Base-by-base conservation (phyloP, 2,797 vertebrate species). In the Gymnopithys bicolor region DNA sequence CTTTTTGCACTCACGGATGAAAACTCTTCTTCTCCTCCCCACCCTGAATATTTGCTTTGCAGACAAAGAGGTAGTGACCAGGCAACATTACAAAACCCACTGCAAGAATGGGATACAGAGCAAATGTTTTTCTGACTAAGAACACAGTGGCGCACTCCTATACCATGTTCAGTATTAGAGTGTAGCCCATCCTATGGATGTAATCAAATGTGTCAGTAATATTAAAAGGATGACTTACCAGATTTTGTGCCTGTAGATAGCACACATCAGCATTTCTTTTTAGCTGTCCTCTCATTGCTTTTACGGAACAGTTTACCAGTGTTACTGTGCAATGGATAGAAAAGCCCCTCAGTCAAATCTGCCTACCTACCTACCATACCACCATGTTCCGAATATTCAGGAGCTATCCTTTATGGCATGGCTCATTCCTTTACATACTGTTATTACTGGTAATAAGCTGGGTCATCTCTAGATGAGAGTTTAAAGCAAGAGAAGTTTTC, bases 401-500 rank as follows among this genome's bases (percentile, higher is more conserved):
- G 35, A 70, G 60, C 91, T 74, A 74, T 53, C 52, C 49, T 28
- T 56, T 19, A 39, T 7, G 30, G 48, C 69, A 69, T 45, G 28
- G 56, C 32, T 92, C 84, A 83, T 73, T 93, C 52, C 45, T 84
- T 83, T 66, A 41, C 55, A 45, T 21, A 48, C 39, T 81, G 52
- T n/a, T 94, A 86, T 84, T 93, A 73, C 76, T 28, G n/a, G 35
- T 67, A 81, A 84, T 79, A 92, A 87, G 55, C 21, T 90, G 67
- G 25, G 8, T 96, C 39, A 86, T 94, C 33, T 94, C 87, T 93
- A 90, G 76, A 93, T 32, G 51, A 91, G 33, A 71, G 43, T 81
- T 90, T 84, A 84, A 89, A 94, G 28, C 33, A 81, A 71, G 14
- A 78, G 49, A 87, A 64, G 33, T 66, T 81, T 91, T 46, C 62